Percentiles rank a stretch among this genome's conserved stretches.
Evolutionary conservation across 2,797 vertebrate genomes (phyloP).

Genomic region (Pipistrellus kuhlii): DNA sequence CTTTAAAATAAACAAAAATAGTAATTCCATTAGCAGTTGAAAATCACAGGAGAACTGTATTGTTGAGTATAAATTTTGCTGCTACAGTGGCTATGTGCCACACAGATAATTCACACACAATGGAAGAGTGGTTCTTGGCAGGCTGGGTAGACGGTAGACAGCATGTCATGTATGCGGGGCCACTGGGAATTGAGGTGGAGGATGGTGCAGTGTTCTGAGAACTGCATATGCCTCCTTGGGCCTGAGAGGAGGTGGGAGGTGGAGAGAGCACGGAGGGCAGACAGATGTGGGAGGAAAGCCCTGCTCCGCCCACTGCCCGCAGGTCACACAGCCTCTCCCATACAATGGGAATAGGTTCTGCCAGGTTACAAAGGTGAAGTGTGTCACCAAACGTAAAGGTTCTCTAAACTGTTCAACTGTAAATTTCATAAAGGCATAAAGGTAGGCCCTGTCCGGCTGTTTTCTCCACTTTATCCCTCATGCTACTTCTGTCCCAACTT

Average conservation of each 20-base stretch:
- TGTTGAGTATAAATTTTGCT: slow-evolving; percentile 66
- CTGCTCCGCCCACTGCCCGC: neutral
- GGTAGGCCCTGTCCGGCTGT: neutral
- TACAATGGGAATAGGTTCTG: slow-evolving; percentile 23
- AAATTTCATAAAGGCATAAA: neutral
- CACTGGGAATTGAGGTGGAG: slow-evolving; percentile 20
- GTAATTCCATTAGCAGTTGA: slow-evolving; percentile 73
- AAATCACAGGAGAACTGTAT: slow-evolving; percentile 62
- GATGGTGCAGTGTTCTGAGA: slow-evolving; percentile 7
- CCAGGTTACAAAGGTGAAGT: neutral
- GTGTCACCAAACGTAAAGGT: neutral
- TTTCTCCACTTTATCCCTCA: neutral
- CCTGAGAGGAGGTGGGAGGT: neutral
- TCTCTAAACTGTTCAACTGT: neutral
- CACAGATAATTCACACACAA: slow-evolving; percentile 65
- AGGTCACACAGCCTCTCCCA: neutral
- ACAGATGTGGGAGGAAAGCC: neutral
- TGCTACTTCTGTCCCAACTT: neutral
- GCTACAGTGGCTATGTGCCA: slow-evolving; percentile 43
- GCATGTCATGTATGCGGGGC: neutral
- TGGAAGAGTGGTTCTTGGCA: slow-evolving; percentile 65
- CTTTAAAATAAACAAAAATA: slow-evolving; percentile 77
- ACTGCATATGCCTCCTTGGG: neutral
- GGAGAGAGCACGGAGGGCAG: neutral
- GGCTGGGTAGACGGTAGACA: slow-evolving; percentile 39